Conservation (phyloP, 2,888 invertebrate genomes). For the Perithous albicinctus region DNA sequence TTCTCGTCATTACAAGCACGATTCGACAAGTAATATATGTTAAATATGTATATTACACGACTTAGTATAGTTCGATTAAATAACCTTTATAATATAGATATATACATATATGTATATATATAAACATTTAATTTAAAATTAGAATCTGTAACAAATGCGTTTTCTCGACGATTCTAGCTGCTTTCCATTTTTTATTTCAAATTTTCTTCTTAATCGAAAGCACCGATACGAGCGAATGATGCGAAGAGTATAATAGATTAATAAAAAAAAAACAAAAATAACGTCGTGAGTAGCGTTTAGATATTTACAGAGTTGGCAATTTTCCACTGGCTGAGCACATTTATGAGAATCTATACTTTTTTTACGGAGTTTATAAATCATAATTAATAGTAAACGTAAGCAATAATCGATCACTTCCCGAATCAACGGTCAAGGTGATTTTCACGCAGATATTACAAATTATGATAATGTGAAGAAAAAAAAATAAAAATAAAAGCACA, state of each 20-base stretch:
- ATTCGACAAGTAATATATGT: slow-evolving; percentile 58
- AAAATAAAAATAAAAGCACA: slow-evolving; percentile 66
- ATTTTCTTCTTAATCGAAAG: no score
- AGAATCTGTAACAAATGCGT: slow-evolving; percentile 49
- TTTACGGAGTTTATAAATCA: slow-evolving; percentile 44
- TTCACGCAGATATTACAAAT: slow-evolving; percentile 41
- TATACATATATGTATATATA: slow-evolving; percentile 28
- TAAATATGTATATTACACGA: slow-evolving; percentile 59
- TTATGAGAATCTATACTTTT: slow-evolving; percentile 54
- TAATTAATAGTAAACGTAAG: slow-evolving; percentile 35
- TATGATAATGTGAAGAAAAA: no score
- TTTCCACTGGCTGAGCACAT: slow-evolving; percentile 57
- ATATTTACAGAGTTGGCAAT: slow-evolving; percentile 63
- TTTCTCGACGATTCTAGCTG: slow-evolving; percentile 38
- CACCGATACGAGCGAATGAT: slow-evolving; percentile 42
- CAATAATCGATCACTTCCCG: slow-evolving; percentile 48
- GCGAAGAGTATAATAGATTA: slow-evolving; percentile 32
- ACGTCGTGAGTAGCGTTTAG: slow-evolving; percentile 36
- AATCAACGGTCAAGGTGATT: slow-evolving; percentile 42
- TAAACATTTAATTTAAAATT: slow-evolving; percentile 42
- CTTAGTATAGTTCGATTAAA: slow-evolving; percentile 40
- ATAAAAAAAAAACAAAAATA: no score
- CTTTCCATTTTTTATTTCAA: slow-evolving; percentile 33
- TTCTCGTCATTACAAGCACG: slow-evolving; percentile 59
- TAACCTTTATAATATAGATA: slow-evolving; percentile 9